phyloP scores from a whole-genome alignment of 2,888 invertebrate species.

The Anthophora plumipes region DNA sequence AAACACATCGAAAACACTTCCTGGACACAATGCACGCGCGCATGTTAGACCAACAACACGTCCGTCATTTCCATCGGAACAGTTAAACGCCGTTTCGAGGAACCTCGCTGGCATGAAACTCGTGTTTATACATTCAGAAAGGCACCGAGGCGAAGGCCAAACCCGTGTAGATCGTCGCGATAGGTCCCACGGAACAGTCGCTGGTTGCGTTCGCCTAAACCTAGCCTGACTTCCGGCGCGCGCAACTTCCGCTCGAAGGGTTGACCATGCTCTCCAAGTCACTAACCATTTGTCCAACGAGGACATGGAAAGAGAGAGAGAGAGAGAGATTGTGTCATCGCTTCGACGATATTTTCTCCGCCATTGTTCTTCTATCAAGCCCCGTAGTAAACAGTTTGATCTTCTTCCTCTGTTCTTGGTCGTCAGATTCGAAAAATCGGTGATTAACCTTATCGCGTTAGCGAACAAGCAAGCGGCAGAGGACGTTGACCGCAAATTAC shows the following conservation, averaged over 20 bases:
- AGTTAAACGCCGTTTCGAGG: constrained; percentile 22
- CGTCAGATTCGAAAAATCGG: constrained; percentile 32
- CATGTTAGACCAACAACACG: neutral
- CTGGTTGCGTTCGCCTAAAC: constrained; percentile 76
- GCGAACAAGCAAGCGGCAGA: neutral
- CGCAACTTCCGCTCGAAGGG: constrained; percentile 79
- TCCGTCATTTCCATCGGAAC: constrained; percentile 2
- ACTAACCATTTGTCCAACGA: neutral
- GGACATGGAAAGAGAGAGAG: constrained; percentile 17
- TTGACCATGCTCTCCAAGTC: constrained; percentile 62
- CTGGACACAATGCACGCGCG: neutral
- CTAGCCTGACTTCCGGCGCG: constrained; percentile 80
- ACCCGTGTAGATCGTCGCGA: constrained; percentile 60
- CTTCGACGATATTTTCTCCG: constrained; percentile 52
- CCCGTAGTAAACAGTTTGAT: constrained; percentile 29
- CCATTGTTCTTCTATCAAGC: constrained; percentile 54
- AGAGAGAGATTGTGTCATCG: constrained; percentile 42
- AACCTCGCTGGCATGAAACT: constrained; percentile 23
- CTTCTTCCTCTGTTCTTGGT: constrained; percentile 26
- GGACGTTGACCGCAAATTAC: constrained; percentile 62
- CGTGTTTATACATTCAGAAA: constrained; percentile 51
- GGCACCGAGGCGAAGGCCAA: constrained; percentile 46
- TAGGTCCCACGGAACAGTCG: constrained; percentile 75
- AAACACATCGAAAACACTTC: constrained; percentile 1
- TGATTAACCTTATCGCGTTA: constrained; percentile 50